phyloP scores from a whole-genome alignment of 2,113 vertebrate species.

The Cinclus mexicanus region DNA sequence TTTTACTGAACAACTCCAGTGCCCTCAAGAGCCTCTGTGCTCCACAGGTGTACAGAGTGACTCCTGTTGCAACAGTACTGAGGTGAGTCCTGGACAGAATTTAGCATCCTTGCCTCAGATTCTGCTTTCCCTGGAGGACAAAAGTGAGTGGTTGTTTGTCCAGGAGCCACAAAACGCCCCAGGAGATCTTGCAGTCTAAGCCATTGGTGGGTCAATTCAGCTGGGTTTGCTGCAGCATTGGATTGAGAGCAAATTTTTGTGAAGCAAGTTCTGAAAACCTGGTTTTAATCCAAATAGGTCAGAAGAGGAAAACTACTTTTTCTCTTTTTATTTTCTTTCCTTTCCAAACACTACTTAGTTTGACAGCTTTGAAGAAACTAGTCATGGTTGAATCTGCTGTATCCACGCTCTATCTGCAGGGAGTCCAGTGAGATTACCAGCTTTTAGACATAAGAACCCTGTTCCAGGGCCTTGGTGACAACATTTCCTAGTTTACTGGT shows the following conservation, averaged over 20 bases:
- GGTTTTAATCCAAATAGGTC: background rate
- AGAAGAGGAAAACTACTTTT: background rate
- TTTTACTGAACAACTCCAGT: background rate
- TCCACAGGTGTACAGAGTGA: background rate
- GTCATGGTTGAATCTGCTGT: background rate
- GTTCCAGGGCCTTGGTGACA: background rate
- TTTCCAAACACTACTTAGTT: background rate
- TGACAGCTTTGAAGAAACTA: background rate
- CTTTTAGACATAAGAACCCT: background rate
- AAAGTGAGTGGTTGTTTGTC: background rate
- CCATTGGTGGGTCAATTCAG: background rate
- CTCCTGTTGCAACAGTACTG: background rate
- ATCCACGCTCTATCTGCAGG: background rate
- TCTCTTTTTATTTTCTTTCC: background rate
- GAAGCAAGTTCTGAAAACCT: background rate
- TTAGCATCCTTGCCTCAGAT: background rate
- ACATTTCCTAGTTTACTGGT: background rate
- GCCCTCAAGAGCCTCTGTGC: background rate
- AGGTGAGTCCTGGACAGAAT: background rate
- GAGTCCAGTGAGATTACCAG: background rate
- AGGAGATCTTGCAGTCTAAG: background rate
- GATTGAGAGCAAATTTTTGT: background rate
- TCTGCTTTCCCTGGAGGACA: background rate
- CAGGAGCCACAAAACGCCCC: fast-evolving
- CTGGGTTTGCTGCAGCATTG: background rate